Evolutionary conservation across 2,888 invertebrate genomes (phyloP).

Genomic region (Siphlonurus alternatus): DNA sequence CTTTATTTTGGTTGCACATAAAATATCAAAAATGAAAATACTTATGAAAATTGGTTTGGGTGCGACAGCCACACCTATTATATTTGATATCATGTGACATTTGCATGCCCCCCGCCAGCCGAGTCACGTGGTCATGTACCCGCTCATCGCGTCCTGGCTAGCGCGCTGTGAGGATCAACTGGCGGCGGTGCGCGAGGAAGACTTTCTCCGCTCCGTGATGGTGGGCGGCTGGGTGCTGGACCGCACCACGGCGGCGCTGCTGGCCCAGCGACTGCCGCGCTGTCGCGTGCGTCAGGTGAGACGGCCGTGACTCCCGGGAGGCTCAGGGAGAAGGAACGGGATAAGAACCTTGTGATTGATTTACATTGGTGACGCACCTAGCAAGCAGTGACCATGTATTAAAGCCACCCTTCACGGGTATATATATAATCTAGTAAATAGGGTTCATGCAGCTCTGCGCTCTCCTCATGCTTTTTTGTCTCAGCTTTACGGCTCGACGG

Average conservation of each 20-base stretch:
- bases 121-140: not conserved
- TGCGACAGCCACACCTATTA: too few relatives aligned
- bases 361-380: too few relatives aligned
- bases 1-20: too few relatives aligned
- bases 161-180: not conserved
- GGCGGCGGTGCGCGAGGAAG: not conserved
- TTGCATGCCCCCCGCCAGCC: not conserved
- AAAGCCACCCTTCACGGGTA: too few relatives aligned
- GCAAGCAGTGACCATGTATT: too few relatives aligned
- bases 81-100: not conserved
- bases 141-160: not conserved
- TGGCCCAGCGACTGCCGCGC: not conserved
- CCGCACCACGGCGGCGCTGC: not conserved
- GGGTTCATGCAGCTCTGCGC: too few relatives aligned
- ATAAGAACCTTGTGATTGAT: not conserved
- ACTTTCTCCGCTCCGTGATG: not conserved
- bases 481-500: not conserved
- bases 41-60: too few relatives aligned
- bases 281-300: not conserved
- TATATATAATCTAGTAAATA: too few relatives aligned
- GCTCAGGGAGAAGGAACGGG: not conserved
- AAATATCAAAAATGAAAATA: too few relatives aligned
- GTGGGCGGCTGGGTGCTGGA: slow-evolving; percentile 1
- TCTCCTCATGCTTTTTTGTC: too few relatives aligned
- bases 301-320: not conserved